Evolutionary conservation across 2,888 invertebrate species (phyloP).

Genomic region (Coelopa pilipes): DNA sequence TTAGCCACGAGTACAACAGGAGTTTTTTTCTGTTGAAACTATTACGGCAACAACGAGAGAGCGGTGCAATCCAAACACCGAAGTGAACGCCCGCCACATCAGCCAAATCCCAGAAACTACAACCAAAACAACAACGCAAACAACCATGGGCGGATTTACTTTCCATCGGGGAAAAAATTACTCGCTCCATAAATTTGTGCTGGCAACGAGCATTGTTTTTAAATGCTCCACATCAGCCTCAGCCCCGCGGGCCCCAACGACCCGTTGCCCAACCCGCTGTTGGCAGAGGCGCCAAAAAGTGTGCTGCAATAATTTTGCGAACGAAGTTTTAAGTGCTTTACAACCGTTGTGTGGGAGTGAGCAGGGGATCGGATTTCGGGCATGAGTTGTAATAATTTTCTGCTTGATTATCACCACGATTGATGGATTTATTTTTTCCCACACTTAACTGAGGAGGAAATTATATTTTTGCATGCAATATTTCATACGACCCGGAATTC

Average conservation of each 20-base stretch:
- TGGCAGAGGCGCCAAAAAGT: slow-evolving; percentile 32
- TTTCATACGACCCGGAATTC: too few relatives aligned
- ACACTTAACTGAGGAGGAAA: not conserved
- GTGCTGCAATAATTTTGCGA: slow-evolving; percentile 25
- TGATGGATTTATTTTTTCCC: not conserved
- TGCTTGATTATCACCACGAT: too few relatives aligned
- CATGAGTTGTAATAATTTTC: too few relatives aligned
- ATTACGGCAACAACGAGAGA: not conserved
- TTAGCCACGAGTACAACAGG: too few relatives aligned
- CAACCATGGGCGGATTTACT: not conserved
- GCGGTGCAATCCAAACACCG: not conserved
- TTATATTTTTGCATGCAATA: too few relatives aligned
- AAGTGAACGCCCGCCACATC: slow-evolving; percentile 7
- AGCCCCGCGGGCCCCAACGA: too few relatives aligned
- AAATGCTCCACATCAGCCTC: not conserved
- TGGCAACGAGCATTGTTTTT: slow-evolving; percentile 15
- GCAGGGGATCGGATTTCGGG: too few relatives aligned
- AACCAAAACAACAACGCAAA: not conserved
- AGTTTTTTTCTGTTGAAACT: too few relatives aligned
- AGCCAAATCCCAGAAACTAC: not conserved
- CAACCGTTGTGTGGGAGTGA: not conserved
- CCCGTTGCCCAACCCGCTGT: too few relatives aligned
- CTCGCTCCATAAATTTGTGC: slow-evolving; percentile 17
- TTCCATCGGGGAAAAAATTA: slow-evolving; percentile 4
- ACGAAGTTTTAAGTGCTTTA: slow-evolving; percentile 32